These are phyloP conservation scores for Neosalanx taihuensis DNA, from an alignment of 2,797 vertebrate genomes.

Conservation along the genomic window DNA sequence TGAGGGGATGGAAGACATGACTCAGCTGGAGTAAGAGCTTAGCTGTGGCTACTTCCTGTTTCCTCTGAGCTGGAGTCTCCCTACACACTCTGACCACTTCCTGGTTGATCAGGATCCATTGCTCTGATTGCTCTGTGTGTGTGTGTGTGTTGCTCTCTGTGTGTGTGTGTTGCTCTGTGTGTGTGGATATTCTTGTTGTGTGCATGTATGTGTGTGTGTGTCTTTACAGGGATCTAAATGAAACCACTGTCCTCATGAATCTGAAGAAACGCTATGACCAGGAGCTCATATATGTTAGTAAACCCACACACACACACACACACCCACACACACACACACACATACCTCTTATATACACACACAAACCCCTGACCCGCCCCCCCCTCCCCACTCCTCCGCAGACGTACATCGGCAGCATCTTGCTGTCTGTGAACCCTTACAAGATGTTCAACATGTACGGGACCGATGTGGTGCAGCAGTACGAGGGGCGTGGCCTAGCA, in stretches of 20 bases:
- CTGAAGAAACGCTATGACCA: constrained; percentile 87
- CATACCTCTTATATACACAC: no score
- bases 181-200: constrained; percentile 2
- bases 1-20: constrained; percentile 93
- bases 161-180: constrained; percentile 22
- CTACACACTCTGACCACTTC: no score
- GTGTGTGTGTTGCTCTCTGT: neutral
- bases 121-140: neutral
- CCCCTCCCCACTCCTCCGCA: constrained; percentile 46
- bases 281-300: constrained; percentile 88
- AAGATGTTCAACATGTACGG: constrained; percentile 90
- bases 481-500: constrained; percentile 83
- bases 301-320: neutral
- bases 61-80: no score
- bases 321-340: neutral
- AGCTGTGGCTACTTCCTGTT: neutral
- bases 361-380: neutral
- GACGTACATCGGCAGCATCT: constrained; percentile 97
- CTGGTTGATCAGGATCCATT: neutral
- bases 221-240: constrained; percentile 87
- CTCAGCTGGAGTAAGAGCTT: constrained; percentile 87
- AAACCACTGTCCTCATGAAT: constrained; percentile 86
- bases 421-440: constrained; percentile 92
- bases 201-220: constrained; percentile 28
- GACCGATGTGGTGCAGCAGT: constrained; percentile 87